Evolutionary conservation across 2,113 vertebrate species (phyloP).

Genomic region (Uria aalge): DNA sequence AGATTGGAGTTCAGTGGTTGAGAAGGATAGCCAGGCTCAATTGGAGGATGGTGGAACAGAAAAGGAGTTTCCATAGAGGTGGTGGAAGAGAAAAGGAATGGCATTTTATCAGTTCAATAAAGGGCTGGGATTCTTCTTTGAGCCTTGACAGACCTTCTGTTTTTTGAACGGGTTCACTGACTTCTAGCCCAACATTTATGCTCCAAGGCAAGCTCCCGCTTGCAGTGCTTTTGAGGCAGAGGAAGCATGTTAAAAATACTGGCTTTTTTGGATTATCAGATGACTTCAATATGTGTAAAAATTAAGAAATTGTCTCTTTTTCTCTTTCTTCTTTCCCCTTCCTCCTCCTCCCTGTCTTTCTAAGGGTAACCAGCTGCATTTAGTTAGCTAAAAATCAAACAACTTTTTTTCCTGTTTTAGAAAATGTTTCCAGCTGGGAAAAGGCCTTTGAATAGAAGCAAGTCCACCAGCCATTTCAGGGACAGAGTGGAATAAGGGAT

Average conservation of each 20-base stretch:
- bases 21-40: constrained; percentile 31
- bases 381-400: not conserved
- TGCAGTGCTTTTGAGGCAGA: not conserved
- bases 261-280: not conserved
- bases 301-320: not conserved
- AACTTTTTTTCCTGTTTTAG: not conserved
- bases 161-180: constrained; percentile 23
- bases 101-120: not conserved
- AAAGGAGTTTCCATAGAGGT: constrained; percentile 40
- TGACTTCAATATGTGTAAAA: not conserved
- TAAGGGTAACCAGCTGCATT: not conserved
- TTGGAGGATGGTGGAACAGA: not conserved
- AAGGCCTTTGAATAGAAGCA: constrained; percentile 8
- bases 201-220: not conserved
- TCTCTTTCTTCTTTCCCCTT: not conserved
- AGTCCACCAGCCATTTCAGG: not conserved
- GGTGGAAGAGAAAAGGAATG: constrained; percentile 12
- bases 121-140: constrained; percentile 12
- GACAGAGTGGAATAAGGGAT: not conserved
- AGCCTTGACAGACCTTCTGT: not conserved
- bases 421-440: constrained; percentile 24
- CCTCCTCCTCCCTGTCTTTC: not conserved
- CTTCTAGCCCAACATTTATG: not conserved
- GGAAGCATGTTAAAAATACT: not conserved
- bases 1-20: not conserved